Base-by-base conservation (phyloP, 2,113 vertebrate genomes). In the Jacana jacana region DNA sequence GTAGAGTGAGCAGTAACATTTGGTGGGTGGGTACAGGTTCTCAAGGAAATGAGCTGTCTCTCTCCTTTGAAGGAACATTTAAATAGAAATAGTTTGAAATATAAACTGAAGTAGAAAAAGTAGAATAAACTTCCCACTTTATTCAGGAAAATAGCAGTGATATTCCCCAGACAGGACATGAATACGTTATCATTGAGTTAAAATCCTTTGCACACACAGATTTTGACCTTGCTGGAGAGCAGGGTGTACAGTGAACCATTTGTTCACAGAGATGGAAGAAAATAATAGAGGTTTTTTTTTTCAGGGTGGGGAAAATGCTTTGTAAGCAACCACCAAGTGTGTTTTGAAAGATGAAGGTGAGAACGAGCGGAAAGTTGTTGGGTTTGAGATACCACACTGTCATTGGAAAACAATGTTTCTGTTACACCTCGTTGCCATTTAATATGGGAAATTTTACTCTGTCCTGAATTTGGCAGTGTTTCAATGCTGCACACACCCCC, bases 1-100 rank as follows among this genome's bases (percentile, higher is more conserved):
- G 30, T 68, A 77, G 72, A 70, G 83, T 19, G 51, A 94, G 95
- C 95, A 97, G 95, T 77, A 91, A 91, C 86, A 89, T 96, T 95
- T 1, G 2, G 70, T 93, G 89, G 66, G 88, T 72, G n/a, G 86
- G 96, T 97, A 95, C 35, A 70, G 35, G 97, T 97, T 97, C 96
- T 25, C 61, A 85, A 84, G 94, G 96, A 98, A 98, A 97, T 95
- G 94, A 97, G 92, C 91, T 97, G 96, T 90, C 88, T 97, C 88
- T 97, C 72, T 96, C 81, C 77, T 97, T 94, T 95, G 95, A 91
- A 96, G 89, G 82, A 95, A 52, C 91, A 78, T 73, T 92, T 72
- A 93, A 93, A 88, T 93, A 86, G 84, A 88, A 94, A 94, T 73
- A 71, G 82, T 97, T 97, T 88, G 93, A 97, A 97, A 95, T 61